These are phyloP conservation scores for Ictalurus punctatus DNA, from an alignment of 2,113 vertebrate genomes.

Conservation along the genomic window DNA sequence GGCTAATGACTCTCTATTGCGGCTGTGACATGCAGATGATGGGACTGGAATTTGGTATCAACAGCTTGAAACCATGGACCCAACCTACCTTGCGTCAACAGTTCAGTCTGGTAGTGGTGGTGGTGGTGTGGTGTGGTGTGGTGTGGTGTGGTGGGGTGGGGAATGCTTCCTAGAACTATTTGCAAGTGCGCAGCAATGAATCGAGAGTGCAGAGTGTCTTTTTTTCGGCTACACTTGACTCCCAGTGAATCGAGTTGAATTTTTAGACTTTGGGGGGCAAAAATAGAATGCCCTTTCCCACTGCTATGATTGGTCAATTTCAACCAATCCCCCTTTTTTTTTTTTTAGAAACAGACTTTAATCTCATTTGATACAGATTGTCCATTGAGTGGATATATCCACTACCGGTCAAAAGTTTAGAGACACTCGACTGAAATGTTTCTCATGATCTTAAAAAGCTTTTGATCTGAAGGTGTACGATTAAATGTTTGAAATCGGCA, in stretches of 20 bases:
- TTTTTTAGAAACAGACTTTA: not conserved
- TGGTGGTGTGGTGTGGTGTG: too few species aligned
- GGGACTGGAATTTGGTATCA: not conserved
- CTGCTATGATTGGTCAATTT: not conserved
- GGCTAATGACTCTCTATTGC: not conserved
- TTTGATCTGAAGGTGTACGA: too few species aligned
- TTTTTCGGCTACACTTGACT: too few species aligned
- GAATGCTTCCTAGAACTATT: not conserved
- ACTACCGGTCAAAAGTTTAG: too few species aligned
- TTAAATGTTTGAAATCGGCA: too few species aligned
- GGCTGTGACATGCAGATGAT: too few species aligned
- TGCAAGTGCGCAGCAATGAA: not conserved
- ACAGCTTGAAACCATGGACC: not conserved
- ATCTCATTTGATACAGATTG: not conserved
- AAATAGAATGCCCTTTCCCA: not conserved
- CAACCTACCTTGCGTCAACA: too few species aligned
- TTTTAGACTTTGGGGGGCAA: not conserved
- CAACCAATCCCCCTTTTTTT: not conserved
- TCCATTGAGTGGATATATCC: not conserved
- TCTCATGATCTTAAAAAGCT: too few species aligned
- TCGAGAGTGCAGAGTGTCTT: not conserved
- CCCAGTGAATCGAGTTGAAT: too few species aligned
- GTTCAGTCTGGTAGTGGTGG: too few species aligned
- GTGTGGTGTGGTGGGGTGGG: too few species aligned
- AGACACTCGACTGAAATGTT: too few species aligned